A percentile compares a stretch with the other conserved stretches of the same genome.
Evolutionary conservation across 2,888 invertebrate genomes (phyloP).

Genomic region (Chesias legatella): DNA sequence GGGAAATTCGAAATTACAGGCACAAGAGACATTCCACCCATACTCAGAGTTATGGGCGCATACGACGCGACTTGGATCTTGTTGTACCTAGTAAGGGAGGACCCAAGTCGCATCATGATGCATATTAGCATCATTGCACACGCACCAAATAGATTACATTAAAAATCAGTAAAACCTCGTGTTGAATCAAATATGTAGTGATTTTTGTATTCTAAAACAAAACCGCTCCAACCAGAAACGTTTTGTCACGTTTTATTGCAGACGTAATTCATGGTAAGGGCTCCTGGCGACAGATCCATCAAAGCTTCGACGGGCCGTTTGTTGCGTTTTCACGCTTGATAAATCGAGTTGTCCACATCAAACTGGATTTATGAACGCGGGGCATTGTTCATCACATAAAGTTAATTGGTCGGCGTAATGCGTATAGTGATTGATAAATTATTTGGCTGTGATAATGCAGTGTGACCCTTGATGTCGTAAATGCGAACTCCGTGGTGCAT

Average conservation of each 20-base stretch:
- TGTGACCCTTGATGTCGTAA: no score
- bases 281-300: conserved; percentile 76
- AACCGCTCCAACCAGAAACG: conserved; percentile 31
- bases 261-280: conserved; percentile 62
- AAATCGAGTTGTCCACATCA: conserved; percentile 74
- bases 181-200: conserved; percentile 2
- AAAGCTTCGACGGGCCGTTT: conserved; percentile 75
- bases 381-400: conserved; percentile 57
- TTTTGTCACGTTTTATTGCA: conserved; percentile 54
- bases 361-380: conserved; percentile 63
- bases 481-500: no score
- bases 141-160: no score
- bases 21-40: no score
- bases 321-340: conserved; percentile 77
- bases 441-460: background rate
- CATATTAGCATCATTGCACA: no score
- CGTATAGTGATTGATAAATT: conserved; percentile 19
- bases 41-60: no score
- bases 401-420: conserved; percentile 46
- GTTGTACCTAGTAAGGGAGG: no score
- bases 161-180: conserved; percentile 9
- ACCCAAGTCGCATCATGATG: no score
- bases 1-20: no score
- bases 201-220: conserved; percentile 36
- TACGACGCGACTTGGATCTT: no score